phyloP scores from a whole-genome alignment of 2,113 vertebrate species.

The Patagioenas fasciata region DNA sequence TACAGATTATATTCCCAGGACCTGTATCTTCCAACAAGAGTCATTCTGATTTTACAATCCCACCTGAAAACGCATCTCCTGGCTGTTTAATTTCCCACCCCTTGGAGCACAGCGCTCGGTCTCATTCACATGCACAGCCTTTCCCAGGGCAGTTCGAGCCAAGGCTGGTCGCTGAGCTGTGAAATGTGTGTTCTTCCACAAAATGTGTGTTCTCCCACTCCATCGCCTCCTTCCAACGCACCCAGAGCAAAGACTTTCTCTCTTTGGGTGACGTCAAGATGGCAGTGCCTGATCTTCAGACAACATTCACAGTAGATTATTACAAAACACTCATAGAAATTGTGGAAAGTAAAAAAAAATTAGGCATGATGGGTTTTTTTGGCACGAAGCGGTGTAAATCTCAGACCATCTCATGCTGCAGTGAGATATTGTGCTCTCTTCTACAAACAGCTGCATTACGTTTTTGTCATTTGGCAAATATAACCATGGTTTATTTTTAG shows the following conservation, averaged over 20 bases:
- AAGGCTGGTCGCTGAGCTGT: neutral
- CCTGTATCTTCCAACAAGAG: neutral
- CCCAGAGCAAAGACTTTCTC: neutral
- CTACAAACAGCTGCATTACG: rapidly evolving
- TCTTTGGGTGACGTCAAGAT: rapidly evolving
- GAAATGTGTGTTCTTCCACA: neutral
- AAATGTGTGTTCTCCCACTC: neutral
- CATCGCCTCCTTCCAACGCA: rapidly evolving
- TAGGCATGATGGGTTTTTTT: neutral
- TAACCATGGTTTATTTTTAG: neutral
- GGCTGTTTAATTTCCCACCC: rapidly evolving
- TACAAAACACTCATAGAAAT: neutral
- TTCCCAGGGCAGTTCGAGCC: rapidly evolving
- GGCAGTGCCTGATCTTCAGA: neutral
- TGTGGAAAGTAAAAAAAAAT: neutral
- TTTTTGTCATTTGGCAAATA: neutral
- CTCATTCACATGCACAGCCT: neutral
- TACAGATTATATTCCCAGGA: neutral
- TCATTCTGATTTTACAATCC: neutral
- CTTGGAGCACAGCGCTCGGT: rapidly evolving
- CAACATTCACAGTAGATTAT: neutral
- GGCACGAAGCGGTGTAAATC: neutral
- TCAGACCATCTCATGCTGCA: rapidly evolving
- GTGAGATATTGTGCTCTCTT: neutral
- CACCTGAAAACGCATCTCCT: neutral